A percentile compares a stretch with the other conserved stretches of the same genome.
Evolutionary conservation across 2,888 invertebrate species (phyloP).

Genomic region (Nebria salina): DNA sequence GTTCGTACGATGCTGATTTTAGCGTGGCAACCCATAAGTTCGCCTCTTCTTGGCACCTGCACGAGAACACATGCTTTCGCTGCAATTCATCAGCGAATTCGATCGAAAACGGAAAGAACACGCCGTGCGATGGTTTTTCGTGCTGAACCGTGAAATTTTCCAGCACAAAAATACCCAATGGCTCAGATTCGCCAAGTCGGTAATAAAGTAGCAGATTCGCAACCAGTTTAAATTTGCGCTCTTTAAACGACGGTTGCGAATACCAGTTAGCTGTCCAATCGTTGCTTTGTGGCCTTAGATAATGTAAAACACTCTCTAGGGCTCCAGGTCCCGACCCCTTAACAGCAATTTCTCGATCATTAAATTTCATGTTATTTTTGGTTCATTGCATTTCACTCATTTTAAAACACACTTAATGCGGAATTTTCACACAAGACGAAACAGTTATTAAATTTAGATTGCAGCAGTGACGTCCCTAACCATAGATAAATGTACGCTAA

Average conservation of each 20-base stretch:
- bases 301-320: conserved; percentile 78
- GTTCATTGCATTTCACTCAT: not conserved
- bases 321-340: conserved; percentile 69
- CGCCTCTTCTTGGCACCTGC: conserved; percentile 75
- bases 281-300: conserved; percentile 71
- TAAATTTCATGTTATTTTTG: conserved; percentile 72
- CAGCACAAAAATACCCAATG: conserved; percentile 77
- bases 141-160: conserved; percentile 77
- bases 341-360: conserved; percentile 73
- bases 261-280: conserved; percentile 63
- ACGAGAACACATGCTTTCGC: conserved; percentile 76
- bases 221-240: conserved; percentile 79
- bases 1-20: conserved; percentile 76
- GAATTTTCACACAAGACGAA: not conserved
- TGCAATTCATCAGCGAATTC: conserved; percentile 74
- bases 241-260: conserved; percentile 69
- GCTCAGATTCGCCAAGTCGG: conserved; percentile 73
- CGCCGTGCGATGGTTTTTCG: conserved; percentile 71
- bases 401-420: not conserved
- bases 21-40: conserved; percentile 76
- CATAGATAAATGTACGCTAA: not conserved
- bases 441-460: conserved; percentile 39
- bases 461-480: conserved; percentile 36
- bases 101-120: conserved; percentile 80
- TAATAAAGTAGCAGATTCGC: conserved; percentile 82